These are phyloP conservation scores for Lepus europaeus DNA, from an alignment of 2,113 vertebrate species.

Conservation along the genomic window DNA sequence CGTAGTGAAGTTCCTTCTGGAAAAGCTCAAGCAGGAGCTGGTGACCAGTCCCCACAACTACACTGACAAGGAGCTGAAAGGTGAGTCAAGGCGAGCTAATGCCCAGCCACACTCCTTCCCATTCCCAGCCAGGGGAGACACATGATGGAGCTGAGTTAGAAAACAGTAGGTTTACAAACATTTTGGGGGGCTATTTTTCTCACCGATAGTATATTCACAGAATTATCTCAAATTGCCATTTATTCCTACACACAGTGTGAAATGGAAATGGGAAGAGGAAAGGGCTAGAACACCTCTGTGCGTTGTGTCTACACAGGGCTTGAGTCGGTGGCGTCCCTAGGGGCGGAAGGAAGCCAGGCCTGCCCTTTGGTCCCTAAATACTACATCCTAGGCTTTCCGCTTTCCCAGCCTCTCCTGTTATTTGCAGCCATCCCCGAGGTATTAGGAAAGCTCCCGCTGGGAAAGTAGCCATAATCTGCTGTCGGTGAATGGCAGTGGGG, in stretches of 20 bases:
- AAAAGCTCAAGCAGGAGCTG: constrained; percentile 87
- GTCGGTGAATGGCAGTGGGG: not conserved
- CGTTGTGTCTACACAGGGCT: not conserved
- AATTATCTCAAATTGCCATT: constrained; percentile 39
- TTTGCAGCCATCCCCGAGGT: not conserved
- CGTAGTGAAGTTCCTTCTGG: constrained; percentile 88
- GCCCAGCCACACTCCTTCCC: not conserved
- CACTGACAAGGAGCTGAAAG: constrained; percentile 88
- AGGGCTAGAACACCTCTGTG: not conserved
- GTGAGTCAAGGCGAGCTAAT: constrained; percentile 67
- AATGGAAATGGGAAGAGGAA: constrained; percentile 40
- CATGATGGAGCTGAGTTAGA: constrained; percentile 21
- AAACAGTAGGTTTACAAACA: constrained; percentile 42
- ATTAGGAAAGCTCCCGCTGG: constrained; percentile 14
- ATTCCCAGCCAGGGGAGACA: not conserved
- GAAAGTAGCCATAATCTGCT: not conserved
- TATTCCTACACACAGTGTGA: constrained; percentile 15
- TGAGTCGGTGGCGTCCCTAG: not conserved
- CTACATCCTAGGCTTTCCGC: not conserved
- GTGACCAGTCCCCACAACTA: constrained; percentile 85
- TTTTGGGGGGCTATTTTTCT: not conserved
- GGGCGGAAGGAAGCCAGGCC: constrained; percentile 31
- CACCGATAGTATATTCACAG: not conserved
- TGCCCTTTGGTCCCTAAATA: constrained; percentile 23
- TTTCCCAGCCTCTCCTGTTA: constrained; percentile 24